These are phyloP conservation scores for Chlorospingus semifuscus DNA, from an alignment of 2,797 vertebrate genomes.

Conservation along the genomic window DNA sequence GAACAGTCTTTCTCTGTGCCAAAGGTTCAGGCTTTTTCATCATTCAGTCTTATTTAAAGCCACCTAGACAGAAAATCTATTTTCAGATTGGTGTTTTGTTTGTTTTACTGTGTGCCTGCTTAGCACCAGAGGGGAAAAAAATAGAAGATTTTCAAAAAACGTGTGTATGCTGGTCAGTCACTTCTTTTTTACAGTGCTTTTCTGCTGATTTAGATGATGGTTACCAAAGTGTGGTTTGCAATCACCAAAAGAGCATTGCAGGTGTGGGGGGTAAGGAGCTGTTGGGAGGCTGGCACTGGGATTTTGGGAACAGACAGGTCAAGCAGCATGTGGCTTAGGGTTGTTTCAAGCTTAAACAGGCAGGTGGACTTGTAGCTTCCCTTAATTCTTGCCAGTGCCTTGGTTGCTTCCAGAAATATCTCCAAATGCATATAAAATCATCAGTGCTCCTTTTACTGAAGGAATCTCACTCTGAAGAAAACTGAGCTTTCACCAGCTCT, in stretches of 20 bases:
- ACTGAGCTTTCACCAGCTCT: not conserved
- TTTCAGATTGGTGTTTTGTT: not conserved
- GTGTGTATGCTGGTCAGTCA: rapidly evolving
- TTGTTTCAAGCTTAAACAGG: not conserved
- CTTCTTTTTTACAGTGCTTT: not conserved
- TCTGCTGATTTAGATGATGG: not conserved
- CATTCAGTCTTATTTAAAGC: not conserved
- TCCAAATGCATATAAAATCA: not conserved
- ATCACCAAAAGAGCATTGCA: not conserved
- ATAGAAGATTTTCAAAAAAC: not conserved
- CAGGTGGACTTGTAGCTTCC: not conserved
- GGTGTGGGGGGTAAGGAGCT: not conserved
- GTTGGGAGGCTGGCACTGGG: not conserved
- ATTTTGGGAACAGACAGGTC: not conserved
- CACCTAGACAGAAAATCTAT: not conserved
- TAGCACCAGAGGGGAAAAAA: not conserved
- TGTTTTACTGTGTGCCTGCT: not conserved
- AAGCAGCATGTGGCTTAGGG: not conserved
- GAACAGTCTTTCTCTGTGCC: not conserved
- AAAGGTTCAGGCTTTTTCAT: not conserved
- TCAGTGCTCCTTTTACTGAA: not conserved
- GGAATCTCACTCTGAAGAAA: not conserved
- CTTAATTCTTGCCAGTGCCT: not conserved
- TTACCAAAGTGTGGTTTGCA: not conserved
- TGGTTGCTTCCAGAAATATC: not conserved